phyloP scores from a whole-genome alignment of 1,140 invertebrate genomes.

The Euura lappo region DNA sequence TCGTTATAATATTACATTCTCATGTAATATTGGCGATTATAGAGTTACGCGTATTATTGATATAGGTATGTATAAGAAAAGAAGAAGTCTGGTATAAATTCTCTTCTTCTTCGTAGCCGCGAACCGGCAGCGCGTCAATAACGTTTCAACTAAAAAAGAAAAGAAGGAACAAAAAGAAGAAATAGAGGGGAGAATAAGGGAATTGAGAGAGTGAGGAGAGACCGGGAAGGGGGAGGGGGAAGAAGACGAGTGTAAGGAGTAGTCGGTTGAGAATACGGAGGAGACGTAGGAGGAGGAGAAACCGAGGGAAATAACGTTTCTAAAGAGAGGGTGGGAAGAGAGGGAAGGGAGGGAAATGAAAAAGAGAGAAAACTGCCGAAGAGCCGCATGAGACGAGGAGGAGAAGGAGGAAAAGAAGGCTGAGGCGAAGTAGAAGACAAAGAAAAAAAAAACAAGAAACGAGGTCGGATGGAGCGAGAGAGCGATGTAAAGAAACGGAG shows the following conservation, averaged over 20 bases:
- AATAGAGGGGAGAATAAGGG: no score
- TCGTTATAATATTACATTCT: no score
- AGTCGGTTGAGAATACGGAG: not conserved
- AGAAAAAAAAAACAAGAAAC: conserved; percentile 8
- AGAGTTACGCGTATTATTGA: no score
- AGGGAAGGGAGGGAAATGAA: conserved; percentile 20
- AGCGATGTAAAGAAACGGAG: conserved; percentile 12
- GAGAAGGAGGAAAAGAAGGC: conserved; percentile 28
- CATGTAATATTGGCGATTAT: no score
- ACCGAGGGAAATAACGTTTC: conserved; percentile 44
- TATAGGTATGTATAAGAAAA: no score
- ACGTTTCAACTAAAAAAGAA: no score
- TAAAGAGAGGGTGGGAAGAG: conserved; percentile 47
- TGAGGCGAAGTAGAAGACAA: not conserved
- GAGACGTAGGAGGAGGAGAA: conserved; percentile 43
- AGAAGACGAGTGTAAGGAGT: conserved; percentile 11
- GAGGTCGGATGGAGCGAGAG: conserved; percentile 17
- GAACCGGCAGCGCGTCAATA: no score
- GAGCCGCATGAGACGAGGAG: conserved; percentile 12
- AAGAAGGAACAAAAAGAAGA: no score
- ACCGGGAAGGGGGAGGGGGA: no score
- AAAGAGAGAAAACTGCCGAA: conserved; percentile 22
- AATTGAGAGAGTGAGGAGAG: no score
- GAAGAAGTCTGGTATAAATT: no score
- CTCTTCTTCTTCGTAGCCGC: no score